Conservation (phyloP, 2,888 invertebrate genomes). For the Tillus elongatus region DNA sequence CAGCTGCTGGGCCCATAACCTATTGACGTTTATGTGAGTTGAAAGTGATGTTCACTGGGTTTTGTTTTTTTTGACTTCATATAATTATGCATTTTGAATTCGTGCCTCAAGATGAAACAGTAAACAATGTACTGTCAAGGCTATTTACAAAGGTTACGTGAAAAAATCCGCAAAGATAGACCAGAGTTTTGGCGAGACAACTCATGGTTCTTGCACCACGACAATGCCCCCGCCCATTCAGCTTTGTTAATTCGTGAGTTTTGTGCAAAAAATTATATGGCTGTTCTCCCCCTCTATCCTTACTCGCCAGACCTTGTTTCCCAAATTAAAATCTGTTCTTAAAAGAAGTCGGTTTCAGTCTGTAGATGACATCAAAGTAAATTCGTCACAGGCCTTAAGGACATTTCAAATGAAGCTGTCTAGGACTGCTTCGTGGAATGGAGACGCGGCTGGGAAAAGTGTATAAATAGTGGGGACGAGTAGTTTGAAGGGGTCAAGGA, state of each 20-base stretch:
- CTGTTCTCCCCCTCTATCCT: not conserved
- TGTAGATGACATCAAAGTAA: not conserved
- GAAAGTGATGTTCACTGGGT: conserved; percentile 3
- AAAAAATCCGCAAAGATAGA: conserved; percentile 2
- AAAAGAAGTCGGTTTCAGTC: not conserved
- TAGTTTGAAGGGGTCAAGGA: not conserved
- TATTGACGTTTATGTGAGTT: too few relatives aligned
- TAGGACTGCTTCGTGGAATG: not conserved
- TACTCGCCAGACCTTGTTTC: conserved; percentile 4
- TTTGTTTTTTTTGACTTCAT: not conserved
- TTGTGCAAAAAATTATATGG: conserved; percentile 1
- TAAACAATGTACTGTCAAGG: not conserved
- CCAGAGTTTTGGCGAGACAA: not conserved
- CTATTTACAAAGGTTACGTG: not conserved
- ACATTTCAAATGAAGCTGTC: conserved; percentile 2
- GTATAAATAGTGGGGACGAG: not conserved
- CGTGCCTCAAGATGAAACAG: not conserved
- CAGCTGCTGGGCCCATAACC: too few relatives aligned
- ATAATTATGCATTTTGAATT: not conserved
- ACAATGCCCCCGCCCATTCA: conserved; percentile 1
- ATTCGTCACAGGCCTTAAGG: conserved; percentile 3
- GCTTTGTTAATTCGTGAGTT: not conserved
- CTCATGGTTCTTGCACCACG: too few relatives aligned
- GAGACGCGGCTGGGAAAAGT: conserved; percentile 2
- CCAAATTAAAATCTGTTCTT: not conserved